Conservation (phyloP, 2,888 invertebrate species). For the Allophyes oxyacanthae region DNA sequence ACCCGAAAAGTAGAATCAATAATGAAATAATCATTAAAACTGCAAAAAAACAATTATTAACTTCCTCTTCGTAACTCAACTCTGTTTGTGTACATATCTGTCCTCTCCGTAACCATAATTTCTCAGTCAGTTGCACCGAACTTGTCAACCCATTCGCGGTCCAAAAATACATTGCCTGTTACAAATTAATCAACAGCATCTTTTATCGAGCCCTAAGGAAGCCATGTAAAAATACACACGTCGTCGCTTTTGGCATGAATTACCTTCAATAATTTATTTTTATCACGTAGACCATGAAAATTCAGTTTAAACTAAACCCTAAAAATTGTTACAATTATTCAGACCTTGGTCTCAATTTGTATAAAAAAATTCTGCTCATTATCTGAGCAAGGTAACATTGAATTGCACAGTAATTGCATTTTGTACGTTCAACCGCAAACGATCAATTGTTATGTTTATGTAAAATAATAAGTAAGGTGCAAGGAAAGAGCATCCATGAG, state of each 20-base stretch:
- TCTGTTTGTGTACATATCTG: too few relatives aligned
- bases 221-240: background rate
- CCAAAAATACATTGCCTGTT: too few relatives aligned
- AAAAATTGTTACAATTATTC: slow-evolving; percentile 6
- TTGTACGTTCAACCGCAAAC: slow-evolving; percentile 13
- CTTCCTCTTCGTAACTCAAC: too few relatives aligned
- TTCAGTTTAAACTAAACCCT: slow-evolving; percentile 23
- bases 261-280: slow-evolving; percentile 32
- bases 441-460: background rate
- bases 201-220: background rate
- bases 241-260: slow-evolving; percentile 19
- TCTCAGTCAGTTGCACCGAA: too few relatives aligned
- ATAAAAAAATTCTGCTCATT: slow-evolving; percentile 17
- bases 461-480: too few relatives aligned
- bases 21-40: too few relatives aligned
- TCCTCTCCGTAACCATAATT: too few relatives aligned
- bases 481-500: too few relatives aligned
- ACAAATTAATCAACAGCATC: too few relatives aligned
- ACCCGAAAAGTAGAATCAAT: too few relatives aligned
- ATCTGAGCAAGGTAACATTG: slow-evolving; percentile 32
- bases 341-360: slow-evolving; percentile 37
- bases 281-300: slow-evolving; percentile 26
- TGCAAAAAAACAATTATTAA: too few relatives aligned
- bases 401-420: slow-evolving; percentile 16
- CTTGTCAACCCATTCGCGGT: too few relatives aligned